Evolutionary conservation across 92 coral and sea anemone species (phyloP), one percentile per base, ranked within the genome.

Genomic region (Parazoanthus darwini): DNA sequence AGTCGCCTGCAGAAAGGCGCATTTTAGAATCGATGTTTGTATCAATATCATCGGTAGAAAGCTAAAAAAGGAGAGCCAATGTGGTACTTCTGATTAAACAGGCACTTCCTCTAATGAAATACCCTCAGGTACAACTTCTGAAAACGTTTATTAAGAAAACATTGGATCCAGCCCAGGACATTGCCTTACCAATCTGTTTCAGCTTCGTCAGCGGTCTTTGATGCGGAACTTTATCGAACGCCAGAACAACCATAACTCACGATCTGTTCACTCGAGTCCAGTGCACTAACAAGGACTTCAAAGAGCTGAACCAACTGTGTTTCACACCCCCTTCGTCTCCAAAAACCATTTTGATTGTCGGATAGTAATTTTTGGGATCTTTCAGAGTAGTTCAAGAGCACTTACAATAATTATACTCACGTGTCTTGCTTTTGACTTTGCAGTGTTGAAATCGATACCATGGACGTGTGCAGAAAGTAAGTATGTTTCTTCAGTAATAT

Each of bases 391-490:
- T 54, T 38, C n/a, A 15, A 76, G 46, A 16, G 26, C 2, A 39
- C 3, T 39, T 5, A 4, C 37, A 37, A 11, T 38, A 8, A n/a
- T 22, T 10, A 74, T 20, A 83, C 63, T 68, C 10, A 83, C 43
- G n/a, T n/a, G 5, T 5, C 8, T 15, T 43, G 20, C 58, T 46
- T 78, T 4, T 42, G 56, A 15, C 65, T 36, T 83, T 82, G 56
- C 74, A 83, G 78, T 72, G 23, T 46, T 70, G 87, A 74, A 83
- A n/a, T n/a, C 67, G 23, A 43, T 44, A 70, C 87, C 66, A 48
- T 83, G 78, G 78, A 25, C 78, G 20, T 70, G 29, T 20, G 50
- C 87, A 43, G 78, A 46, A 26, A 83, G 87, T 68, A 70, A 25
- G 87, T 71, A 71, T 14, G 25, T 65, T 37, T 59, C 3, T 0